phyloP scores from a whole-genome alignment of 1,140 invertebrate species.

The Phthorimaea operculella region DNA sequence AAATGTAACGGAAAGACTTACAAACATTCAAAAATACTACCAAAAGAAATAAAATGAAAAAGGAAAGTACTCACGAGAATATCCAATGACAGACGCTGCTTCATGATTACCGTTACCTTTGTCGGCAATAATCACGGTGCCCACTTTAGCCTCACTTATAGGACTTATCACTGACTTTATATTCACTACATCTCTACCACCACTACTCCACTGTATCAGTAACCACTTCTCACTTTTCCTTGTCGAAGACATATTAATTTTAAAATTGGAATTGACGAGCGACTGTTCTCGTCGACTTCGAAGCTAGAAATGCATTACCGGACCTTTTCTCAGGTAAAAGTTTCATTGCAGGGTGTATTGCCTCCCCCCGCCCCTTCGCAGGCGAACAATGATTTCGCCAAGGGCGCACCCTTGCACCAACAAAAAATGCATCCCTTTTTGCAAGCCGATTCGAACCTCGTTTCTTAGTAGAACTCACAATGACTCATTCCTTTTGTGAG shows the following conservation, averaged over 20 bases:
- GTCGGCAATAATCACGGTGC: neutral
- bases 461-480: slow-evolving; percentile 30
- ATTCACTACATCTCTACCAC: slow-evolving; percentile 21
- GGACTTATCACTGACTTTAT: slow-evolving; percentile 18
- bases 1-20: too few species aligned
- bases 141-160: slow-evolving; percentile 7
- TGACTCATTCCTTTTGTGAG: slow-evolving; percentile 18
- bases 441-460: slow-evolving; percentile 42
- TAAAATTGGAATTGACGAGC: neutral
- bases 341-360: slow-evolving; percentile 48
- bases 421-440: slow-evolving; percentile 57
- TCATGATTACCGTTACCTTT: slow-evolving; percentile 12
- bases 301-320: neutral
- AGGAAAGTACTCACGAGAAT: slow-evolving; percentile 19
- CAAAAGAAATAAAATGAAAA: neutral
- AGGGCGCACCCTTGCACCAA: slow-evolving; percentile 25
- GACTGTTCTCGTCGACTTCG: neutral
- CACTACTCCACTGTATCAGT: slow-evolving; percentile 38
- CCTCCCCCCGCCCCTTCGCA: slow-evolving; percentile 35
- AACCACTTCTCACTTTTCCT: slow-evolving; percentile 36
- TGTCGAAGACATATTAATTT: slow-evolving; percentile 21
- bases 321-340: slow-evolving; percentile 46
- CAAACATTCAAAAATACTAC: neutral
- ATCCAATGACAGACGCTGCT: slow-evolving; percentile 13
- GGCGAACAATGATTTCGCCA: slow-evolving; percentile 56